These are phyloP conservation scores for Toxotes lorentzi DNA, from an alignment of 2,797 vertebrate genomes.

Conservation along the genomic window DNA sequence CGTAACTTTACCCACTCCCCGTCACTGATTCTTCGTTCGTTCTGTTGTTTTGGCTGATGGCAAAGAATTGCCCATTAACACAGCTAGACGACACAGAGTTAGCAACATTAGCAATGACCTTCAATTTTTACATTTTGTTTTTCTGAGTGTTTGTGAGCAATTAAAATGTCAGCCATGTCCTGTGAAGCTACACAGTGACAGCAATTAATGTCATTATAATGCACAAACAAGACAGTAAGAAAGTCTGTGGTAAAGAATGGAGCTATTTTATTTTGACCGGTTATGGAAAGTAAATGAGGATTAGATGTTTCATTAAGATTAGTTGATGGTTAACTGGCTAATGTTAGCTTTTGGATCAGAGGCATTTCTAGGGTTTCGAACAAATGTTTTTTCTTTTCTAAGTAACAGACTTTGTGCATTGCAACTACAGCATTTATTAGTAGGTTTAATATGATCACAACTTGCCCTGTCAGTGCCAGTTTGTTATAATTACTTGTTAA, in stretches of 20 bases:
- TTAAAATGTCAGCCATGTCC: slow-evolving; percentile 1
- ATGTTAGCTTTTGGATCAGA: neutral
- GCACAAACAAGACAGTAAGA: neutral
- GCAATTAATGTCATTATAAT: neutral
- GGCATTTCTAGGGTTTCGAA: neutral
- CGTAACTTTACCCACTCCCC: neutral
- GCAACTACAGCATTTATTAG: neutral
- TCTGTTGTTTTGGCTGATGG: too few species aligned
- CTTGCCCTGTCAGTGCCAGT: neutral
- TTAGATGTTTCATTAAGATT: neutral
- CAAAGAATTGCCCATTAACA: too few species aligned
- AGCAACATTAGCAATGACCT: too few species aligned
- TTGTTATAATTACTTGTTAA: neutral
- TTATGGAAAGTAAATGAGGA: neutral
- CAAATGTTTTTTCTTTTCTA: neutral
- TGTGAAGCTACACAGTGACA: neutral
- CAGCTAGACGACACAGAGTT: too few species aligned
- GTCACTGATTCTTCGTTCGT: too few species aligned
- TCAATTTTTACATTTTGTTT: neutral
- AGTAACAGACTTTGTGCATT: neutral
- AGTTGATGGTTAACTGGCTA: neutral
- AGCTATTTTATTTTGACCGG: neutral
- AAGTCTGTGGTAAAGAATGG: neutral
- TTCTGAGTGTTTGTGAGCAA: neutral
- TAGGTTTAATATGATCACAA: neutral